Conservation (phyloP, 2,113 vertebrate genomes). For the Psilopogon haemacephalus region DNA sequence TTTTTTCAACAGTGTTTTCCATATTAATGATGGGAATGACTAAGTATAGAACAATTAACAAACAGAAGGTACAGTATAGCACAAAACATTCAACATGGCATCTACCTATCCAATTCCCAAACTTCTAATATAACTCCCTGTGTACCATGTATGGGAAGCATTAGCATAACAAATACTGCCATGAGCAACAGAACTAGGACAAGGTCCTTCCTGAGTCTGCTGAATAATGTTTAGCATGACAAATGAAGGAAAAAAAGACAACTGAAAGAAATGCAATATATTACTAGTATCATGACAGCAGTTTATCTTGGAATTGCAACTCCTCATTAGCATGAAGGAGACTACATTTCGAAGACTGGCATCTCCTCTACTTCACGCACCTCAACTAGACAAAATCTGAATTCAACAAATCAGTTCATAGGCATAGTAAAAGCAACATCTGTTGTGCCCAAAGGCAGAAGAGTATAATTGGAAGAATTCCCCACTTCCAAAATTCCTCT, state of each 20-base stretch:
- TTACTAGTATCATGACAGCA: not conserved
- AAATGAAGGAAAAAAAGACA: not conserved
- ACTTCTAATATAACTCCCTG: not conserved
- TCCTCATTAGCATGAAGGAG: not conserved
- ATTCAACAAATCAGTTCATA: not conserved
- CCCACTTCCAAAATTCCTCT: not conserved
- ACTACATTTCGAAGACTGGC: not conserved
- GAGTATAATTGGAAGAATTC: not conserved
- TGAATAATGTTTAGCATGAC: not conserved
- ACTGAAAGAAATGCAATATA: not conserved
- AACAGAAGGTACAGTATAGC: not conserved
- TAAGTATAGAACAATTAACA: not conserved
- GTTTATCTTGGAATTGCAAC: not conserved
- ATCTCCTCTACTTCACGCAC: not conserved
- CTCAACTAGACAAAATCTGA: not conserved
- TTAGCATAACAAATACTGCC: conserved; percentile 33
- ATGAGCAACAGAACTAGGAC: conserved; percentile 49
- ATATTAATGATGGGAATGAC: not conserved
- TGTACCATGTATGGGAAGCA: conserved; percentile 8
- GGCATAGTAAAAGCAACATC: not conserved
- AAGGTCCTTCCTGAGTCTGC: conserved; percentile 42
- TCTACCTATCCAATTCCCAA: not conserved
- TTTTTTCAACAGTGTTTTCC: not conserved
- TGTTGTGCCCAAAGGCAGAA: not conserved
- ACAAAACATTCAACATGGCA: not conserved